Base-by-base conservation (phyloP, 2,888 invertebrate genomes). In the Parapristionchus giblindavisi region DNA sequence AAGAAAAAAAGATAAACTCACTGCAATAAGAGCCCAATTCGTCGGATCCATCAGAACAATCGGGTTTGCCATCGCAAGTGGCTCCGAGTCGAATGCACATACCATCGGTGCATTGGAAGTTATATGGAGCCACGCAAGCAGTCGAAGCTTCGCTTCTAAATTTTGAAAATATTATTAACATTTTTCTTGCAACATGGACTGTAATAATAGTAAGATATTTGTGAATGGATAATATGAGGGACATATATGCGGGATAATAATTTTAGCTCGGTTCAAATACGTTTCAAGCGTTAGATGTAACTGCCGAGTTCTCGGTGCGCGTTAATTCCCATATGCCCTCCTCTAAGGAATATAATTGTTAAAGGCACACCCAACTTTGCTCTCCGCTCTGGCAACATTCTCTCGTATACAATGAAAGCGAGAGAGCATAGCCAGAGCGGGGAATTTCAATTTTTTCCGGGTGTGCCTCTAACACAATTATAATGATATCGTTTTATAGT, bases 21-120 rank as follows among this genome's bases (percentile, higher is more conserved):
- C 81, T 82, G 77, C 87, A 87, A 75, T 85, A 87, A 65, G 95
- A 95, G 0, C 93, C 91, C 0, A 95, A 94, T 88, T 99, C 98
- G 87, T 99, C 98, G 3, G 94, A 94, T 11, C 95, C 96, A 88
- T 97, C 96, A 0, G 94, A 36, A 88, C 98, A 98, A 88, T 98
- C 96, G 85, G 95, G 94, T 88, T 96, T 95, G 87, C 95, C 94
- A 73, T 89, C 88, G 79, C 89, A 89, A 51, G 88, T 87, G 94
- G 95, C 96, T 0, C 94, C 93, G 88, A 94, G 92, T 85, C 94
- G 94, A 83, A 98, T 93, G 88, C 98, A 70, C 43, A 40, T 29
- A 27, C 74, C 74, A 51, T 74, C 74, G 3, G 36, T 63, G 52
- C 74, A 60, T 40, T 84, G 86, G 84, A 87, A 87, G 78, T 87